phyloP scores from a whole-genome alignment of 2,888 invertebrate species.

The Keiferia lycopersicella region DNA sequence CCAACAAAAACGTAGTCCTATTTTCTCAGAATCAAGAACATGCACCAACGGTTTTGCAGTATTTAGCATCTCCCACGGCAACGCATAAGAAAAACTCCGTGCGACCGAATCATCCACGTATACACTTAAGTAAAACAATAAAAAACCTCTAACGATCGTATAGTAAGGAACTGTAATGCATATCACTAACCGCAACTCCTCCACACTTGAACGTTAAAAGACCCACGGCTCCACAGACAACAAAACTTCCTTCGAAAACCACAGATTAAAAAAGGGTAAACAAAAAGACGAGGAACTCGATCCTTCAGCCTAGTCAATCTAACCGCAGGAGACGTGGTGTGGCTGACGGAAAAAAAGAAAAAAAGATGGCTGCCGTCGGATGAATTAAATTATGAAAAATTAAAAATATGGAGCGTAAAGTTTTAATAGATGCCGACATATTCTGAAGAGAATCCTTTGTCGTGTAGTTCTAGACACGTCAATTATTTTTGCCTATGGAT shows the following conservation, averaged over 20 bases:
- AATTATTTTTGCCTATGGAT: not conserved
- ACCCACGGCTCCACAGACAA: conserved; percentile 37
- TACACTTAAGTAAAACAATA: conserved; percentile 33
- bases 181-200: conserved; percentile 66
- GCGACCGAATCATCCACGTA: conserved; percentile 38
- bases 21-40: conserved; percentile 14
- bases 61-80: conserved; percentile 13
- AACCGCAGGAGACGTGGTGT: conserved; percentile 58
- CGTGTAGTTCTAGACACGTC: too few relatives aligned
- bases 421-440: not conserved
- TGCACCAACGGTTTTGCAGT: conserved; percentile 2
- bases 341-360: conserved; percentile 31
- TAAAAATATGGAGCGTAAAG: conserved; percentile 10
- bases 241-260: conserved; percentile 70
- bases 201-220: conserved; percentile 46
- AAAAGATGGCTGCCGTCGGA: conserved; percentile 25
- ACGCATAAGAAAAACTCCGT: conserved; percentile 42
- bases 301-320: conserved; percentile 50
- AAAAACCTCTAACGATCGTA: conserved; percentile 30
- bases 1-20: not conserved
- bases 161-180: conserved; percentile 56
- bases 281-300: conserved; percentile 60
- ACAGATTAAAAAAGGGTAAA: conserved; percentile 51
- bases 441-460: too few relatives aligned
- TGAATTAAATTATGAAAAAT: conserved; percentile 27